Evolutionary conservation across 2,888 invertebrate species (phyloP).

Genomic region (Cephus sareptanus): DNA sequence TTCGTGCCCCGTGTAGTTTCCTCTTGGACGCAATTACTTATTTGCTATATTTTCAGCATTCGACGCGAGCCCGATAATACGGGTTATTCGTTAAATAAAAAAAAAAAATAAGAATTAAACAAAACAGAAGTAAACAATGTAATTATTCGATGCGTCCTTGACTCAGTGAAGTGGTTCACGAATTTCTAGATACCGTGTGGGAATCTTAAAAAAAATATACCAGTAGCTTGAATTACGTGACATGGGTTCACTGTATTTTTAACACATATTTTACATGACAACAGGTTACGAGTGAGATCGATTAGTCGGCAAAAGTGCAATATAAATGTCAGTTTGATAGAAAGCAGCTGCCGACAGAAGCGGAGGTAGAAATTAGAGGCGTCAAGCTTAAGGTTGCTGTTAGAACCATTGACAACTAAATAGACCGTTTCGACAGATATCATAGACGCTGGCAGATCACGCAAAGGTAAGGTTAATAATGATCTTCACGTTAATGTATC

Average conservation of each 20-base stretch:
- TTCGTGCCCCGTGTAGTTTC: not conserved
- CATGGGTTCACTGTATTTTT: not conserved
- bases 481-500: not conserved
- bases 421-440: not conserved
- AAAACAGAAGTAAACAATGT: not conserved
- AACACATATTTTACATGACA: not conserved
- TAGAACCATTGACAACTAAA: not conserved
- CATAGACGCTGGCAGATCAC: not conserved
- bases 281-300: not conserved
- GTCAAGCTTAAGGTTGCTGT: not conserved
- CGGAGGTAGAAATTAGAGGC: not conserved
- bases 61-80: not conserved
- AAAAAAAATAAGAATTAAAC: not conserved
- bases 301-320: constrained; percentile 8
- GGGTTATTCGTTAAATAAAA: not conserved
- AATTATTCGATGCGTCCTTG: not conserved
- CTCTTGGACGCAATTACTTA: not conserved
- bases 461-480: not conserved
- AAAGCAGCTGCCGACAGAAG: constrained; percentile 28
- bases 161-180: not conserved
- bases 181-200: not conserved
- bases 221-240: not conserved
- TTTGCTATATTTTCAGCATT: not conserved
- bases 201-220: not conserved
- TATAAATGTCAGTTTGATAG: constrained; percentile 40